Percentiles rank a stretch among this genome's conserved stretches.
Evolutionary conservation across 2,888 invertebrate species (phyloP).

Genomic region (Hecatera dysodea): DNA sequence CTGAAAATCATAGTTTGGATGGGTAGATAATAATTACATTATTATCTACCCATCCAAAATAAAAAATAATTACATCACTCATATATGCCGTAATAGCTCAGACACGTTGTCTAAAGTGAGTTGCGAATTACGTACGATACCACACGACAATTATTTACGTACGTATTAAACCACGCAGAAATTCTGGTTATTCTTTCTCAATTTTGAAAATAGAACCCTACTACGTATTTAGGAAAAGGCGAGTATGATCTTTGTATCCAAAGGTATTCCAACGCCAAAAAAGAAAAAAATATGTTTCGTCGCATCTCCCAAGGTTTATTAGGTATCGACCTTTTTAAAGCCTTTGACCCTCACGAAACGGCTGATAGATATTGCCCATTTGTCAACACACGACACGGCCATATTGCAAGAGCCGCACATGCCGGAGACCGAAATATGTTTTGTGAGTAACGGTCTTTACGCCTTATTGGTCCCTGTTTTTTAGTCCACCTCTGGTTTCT

Average conservation of each 20-base stretch:
- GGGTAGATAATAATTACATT: no score
- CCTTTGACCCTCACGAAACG: slow-evolving; percentile 44
- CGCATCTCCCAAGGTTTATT: slow-evolving; percentile 24
- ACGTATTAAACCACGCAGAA: no score
- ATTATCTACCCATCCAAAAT: no score
- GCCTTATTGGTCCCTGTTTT: not conserved
- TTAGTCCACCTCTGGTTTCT: not conserved
- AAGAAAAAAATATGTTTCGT: slow-evolving; percentile 22
- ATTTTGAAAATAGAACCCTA: no score
- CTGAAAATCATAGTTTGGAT: no score
- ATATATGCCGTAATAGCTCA: no score
- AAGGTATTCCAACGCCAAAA: not conserved
- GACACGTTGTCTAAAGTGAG: not conserved
- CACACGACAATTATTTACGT: not conserved
- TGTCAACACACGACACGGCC: slow-evolving; percentile 39
- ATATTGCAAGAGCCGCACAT: slow-evolving; percentile 30
- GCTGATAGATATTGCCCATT: slow-evolving; percentile 57
- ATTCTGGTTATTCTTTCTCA: no score
- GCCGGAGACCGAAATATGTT: slow-evolving; percentile 27
- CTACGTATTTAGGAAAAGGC: not conserved
- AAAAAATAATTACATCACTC: no score
- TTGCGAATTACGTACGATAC: no score
- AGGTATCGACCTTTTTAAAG: slow-evolving; percentile 38
- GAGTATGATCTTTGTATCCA: not conserved
- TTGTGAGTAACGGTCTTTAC: slow-evolving; percentile 1